A percentile compares a stretch with the other conserved stretches of the same genome.
These are phyloP conservation scores for Proctacanthus coquilletti DNA, from an alignment of 1,140 invertebrate species.

Conservation along the genomic window DNA sequence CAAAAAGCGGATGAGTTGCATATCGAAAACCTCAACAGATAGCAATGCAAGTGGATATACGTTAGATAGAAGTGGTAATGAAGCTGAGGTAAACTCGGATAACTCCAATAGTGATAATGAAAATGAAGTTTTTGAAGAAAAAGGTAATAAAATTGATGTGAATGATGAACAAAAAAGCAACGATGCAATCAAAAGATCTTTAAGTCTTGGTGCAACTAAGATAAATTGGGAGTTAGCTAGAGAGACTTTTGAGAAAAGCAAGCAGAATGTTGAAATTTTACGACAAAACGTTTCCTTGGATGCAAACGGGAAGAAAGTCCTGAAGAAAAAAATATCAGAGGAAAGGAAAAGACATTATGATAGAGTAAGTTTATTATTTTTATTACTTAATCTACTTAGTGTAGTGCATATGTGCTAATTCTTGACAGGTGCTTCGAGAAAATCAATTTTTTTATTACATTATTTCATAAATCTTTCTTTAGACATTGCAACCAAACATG, in stretches of 20 bases:
- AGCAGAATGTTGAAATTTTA: constrained; percentile 27
- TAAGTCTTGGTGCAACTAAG: constrained; percentile 8
- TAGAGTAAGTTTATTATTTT: too few species aligned
- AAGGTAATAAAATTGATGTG: constrained; percentile 15
- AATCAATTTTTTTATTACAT: too few species aligned
- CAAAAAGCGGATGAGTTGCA: constrained; percentile 26
- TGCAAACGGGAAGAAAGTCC: constrained; percentile 8
- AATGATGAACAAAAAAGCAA: constrained; percentile 30
- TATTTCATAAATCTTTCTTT: too few species aligned
- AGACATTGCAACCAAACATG: too few species aligned
- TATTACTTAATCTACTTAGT: too few species aligned
- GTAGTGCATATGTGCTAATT: too few species aligned
- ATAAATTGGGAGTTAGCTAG: constrained; percentile 14
- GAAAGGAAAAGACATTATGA: background rate
- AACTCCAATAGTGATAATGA: constrained; percentile 8
- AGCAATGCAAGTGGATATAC: constrained; percentile 18
- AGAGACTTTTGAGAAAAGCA: constrained; percentile 25
- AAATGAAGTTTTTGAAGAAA: background rate
- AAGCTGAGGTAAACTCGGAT: background rate
- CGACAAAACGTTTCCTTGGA: constrained; percentile 16
- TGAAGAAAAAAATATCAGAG: constrained; percentile 12
- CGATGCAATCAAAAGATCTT: constrained; percentile 10
- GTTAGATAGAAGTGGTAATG: background rate
- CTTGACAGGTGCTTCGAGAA: too few species aligned
- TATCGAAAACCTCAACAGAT: constrained; percentile 26